Evolutionary conservation across 1,140 invertebrate genomes (phyloP).

Genomic region (Harlomillsia oculata): DNA sequence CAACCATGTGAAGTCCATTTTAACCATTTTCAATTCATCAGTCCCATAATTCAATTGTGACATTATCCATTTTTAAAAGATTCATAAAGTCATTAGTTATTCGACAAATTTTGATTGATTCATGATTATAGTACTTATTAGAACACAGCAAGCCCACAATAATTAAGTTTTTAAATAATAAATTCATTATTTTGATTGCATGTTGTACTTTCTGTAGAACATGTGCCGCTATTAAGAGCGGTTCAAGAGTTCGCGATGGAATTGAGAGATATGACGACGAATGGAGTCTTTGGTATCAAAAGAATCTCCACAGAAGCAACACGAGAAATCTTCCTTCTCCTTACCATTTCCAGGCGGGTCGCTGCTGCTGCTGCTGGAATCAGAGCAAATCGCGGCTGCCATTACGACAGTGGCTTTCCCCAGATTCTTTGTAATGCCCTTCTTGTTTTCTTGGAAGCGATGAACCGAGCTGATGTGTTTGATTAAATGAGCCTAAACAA

Average conservation of each 20-base stretch:
- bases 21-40: no score
- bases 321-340: conserved; percentile 35
- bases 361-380: conserved; percentile 17
- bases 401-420: not conserved
- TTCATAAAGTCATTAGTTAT: not conserved
- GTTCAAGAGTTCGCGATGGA: conserved; percentile 32
- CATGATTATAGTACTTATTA: not conserved
- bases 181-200: conserved; percentile 4
- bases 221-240: conserved; percentile 3
- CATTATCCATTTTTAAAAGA: not conserved
- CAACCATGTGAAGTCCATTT: no score
- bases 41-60: no score
- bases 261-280: conserved; percentile 33
- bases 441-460: conserved; percentile 33
- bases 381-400: conserved; percentile 17
- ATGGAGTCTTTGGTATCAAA: conserved; percentile 35
- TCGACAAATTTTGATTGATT: not conserved
- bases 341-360: not conserved
- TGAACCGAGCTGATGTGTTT: conserved; percentile 35
- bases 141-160: not conserved
- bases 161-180: not conserved
- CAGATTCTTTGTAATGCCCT: conserved; percentile 3
- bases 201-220: not conserved
- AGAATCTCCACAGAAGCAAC: conserved; percentile 35
- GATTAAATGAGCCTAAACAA: conserved; percentile 31